phyloP scores from a whole-genome alignment of 1,140 invertebrate genomes.

The Neodiprion pinetum region DNA sequence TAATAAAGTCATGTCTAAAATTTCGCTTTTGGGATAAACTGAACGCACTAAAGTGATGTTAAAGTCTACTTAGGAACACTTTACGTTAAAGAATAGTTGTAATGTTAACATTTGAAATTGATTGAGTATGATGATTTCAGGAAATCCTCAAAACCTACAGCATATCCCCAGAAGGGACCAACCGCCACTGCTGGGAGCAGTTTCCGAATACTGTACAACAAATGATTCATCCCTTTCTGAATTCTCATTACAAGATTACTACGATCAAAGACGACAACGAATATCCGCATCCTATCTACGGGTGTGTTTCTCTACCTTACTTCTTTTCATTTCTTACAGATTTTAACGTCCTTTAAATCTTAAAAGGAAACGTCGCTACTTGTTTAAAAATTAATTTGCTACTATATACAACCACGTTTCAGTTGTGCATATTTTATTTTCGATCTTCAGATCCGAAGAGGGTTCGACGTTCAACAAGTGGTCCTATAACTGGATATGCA shows the following conservation, averaged over 20 bases:
- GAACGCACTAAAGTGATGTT: neutral
- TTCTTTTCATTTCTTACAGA: too few species aligned
- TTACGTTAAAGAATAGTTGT: neutral
- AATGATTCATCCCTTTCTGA: slow-evolving; percentile 74
- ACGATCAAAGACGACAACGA: slow-evolving; percentile 36
- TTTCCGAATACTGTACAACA: slow-evolving; percentile 72
- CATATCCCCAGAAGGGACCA: slow-evolving; percentile 70
- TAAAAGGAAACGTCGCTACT: slow-evolving; percentile 3
- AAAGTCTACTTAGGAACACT: too few species aligned
- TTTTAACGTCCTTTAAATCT: too few species aligned
- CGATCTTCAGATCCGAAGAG: slow-evolving; percentile 70
- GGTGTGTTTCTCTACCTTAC: slow-evolving; percentile 33
- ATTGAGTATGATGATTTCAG: slow-evolving; percentile 49
- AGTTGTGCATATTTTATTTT: slow-evolving; percentile 41
- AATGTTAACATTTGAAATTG: neutral
- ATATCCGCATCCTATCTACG: slow-evolving; percentile 56
- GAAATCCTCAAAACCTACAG: slow-evolving; percentile 75
- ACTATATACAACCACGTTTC: slow-evolving; percentile 22
- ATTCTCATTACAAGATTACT: slow-evolving; percentile 61
- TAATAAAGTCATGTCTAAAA: neutral
- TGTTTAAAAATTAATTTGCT: slow-evolving; percentile 11
- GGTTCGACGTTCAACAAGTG: slow-evolving; percentile 73
- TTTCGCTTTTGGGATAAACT: neutral
- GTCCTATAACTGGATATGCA: slow-evolving; percentile 72
- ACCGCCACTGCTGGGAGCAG: slow-evolving; percentile 69